A percentile compares a stretch with the other conserved stretches of the same genome.
Conservation (phyloP, 2,888 invertebrate species). For the Lutraria lutraria region DNA sequence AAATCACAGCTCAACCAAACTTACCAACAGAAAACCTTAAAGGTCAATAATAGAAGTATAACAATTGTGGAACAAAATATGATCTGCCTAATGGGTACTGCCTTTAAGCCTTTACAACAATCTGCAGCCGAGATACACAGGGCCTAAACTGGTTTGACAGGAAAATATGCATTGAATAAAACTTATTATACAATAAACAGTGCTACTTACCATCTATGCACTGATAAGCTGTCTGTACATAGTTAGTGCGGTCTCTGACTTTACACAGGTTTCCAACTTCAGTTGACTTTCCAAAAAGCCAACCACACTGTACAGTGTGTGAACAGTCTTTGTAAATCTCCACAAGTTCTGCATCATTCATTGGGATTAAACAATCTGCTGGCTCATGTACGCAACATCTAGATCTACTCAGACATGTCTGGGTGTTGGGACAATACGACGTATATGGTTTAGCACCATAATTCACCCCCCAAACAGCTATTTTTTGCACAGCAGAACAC, state of each 20-base stretch:
- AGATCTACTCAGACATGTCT: slow-evolving; percentile 58
- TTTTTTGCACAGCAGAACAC: slow-evolving; percentile 69
- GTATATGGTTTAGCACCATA: slow-evolving; percentile 72
- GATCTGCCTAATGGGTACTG: too few relatives aligned
- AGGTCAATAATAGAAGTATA: too few relatives aligned
- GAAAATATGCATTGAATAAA: too few relatives aligned
- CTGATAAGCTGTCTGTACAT: slow-evolving; percentile 60
- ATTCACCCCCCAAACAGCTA: slow-evolving; percentile 66
- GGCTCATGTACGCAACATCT: slow-evolving; percentile 66
- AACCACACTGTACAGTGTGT: slow-evolving; percentile 68
- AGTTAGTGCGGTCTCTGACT: slow-evolving; percentile 63
- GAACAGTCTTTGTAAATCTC: slow-evolving; percentile 71
- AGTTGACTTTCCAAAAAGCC: slow-evolving; percentile 68
- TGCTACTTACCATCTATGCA: slow-evolving; percentile 63
- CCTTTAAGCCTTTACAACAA: too few relatives aligned
- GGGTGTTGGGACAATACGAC: slow-evolving; percentile 57
- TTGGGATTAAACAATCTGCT: slow-evolving; percentile 70
- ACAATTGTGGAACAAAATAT: too few relatives aligned
- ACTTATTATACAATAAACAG: background rate
- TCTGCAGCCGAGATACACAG: too few relatives aligned
- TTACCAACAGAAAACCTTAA: too few relatives aligned
- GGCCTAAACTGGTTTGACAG: too few relatives aligned
- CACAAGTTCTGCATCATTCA: slow-evolving; percentile 57
- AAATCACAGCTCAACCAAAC: too few relatives aligned
- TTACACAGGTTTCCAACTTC: slow-evolving; percentile 48